phyloP scores from a whole-genome alignment of 2,888 invertebrate species.

The Boloria selene region DNA sequence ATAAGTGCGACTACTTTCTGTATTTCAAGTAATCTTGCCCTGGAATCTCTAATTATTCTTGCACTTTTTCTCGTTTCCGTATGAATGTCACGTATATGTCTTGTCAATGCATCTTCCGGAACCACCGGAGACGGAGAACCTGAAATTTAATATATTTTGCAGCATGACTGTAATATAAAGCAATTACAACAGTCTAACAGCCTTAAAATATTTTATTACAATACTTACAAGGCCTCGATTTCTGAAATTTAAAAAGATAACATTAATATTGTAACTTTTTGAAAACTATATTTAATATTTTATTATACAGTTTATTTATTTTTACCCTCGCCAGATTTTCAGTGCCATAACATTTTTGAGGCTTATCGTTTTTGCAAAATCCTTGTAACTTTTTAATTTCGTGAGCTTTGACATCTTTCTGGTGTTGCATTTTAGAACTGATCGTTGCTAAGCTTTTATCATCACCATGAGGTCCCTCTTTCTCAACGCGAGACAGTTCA shows the following conservation, averaged over 20 bases:
- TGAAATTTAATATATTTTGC: conserved; percentile 17
- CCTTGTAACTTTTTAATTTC: conserved; percentile 35
- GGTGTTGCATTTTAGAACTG: conserved; percentile 25
- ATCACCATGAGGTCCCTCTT: conserved; percentile 38
- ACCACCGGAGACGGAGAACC: conserved; percentile 48
- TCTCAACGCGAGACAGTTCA: conserved; percentile 31
- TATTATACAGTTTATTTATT: neutral
- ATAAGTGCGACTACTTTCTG: conserved; percentile 52
- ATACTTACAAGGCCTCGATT: conserved; percentile 54
- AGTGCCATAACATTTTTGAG: conserved; percentile 26
- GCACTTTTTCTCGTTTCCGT: conserved; percentile 64
- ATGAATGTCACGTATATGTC: conserved; percentile 65
- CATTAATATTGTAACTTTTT: neutral
- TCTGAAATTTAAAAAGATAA: conserved; percentile 49
- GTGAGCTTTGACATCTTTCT: conserved; percentile 7
- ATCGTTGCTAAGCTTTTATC: conserved; percentile 21
- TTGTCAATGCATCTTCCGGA: conserved; percentile 50
- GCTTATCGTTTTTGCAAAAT: conserved; percentile 33
- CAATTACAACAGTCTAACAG: no score
- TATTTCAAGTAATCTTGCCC: conserved; percentile 61
- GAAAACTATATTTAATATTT: no score
- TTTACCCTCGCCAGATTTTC: conserved; percentile 10
- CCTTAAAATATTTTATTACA: neutral
- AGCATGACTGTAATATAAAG: no score
- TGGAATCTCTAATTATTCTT: conserved; percentile 63